Base-by-base conservation (phyloP, 35 echinoderm and acorn worm species). In the Chiridota heheva region DNA sequence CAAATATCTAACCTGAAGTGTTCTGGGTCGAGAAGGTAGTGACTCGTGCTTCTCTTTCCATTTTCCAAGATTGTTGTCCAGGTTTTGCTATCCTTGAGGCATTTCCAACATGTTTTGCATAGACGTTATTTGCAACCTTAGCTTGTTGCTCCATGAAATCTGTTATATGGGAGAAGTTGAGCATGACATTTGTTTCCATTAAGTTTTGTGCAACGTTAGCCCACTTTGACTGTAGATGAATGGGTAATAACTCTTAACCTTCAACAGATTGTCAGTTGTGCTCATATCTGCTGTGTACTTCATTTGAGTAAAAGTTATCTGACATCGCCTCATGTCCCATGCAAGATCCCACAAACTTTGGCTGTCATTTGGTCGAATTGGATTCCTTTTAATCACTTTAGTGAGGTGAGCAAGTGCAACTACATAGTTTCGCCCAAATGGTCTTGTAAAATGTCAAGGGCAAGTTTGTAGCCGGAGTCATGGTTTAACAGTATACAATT, bases 361-460 rank as follows among this genome's bases (percentile, higher is more conserved):
- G 18, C 8, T 8, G 40, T 69, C 79, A 69, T 46, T 71, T 1
- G 40, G 56, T 63, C 27, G 43, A 56, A 82, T 20, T 58, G 20
- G n/a, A 10, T 34, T 25, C 25, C 79, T 37, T 35, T 82, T 82
- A 22, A 70, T n/a, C 8, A 81, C 47, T 44, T 81, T 66, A 32
- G 22, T 29, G 13, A 81, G 28, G 34, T 80, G 78, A 26, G 86
- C 63, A 40, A 43, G 45, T 49, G 86, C 43, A 27, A 89, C 67
- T 17, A 89, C 69, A 58, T 90, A 38, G 27, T 26, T 66, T 48
- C 46, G 40, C 8, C 80, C 79, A 83, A 90, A 76, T 90, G 62
- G 28, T 89, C 79, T 43, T 90, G 49, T 48, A 90, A 83, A 56
- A 84, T 90, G 43, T 67, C 59, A 41, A 53, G 78, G 5, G 88